Evolutionary conservation across 2,797 vertebrate species (phyloP).

Genomic region (Hylomyscus alleni): DNA sequence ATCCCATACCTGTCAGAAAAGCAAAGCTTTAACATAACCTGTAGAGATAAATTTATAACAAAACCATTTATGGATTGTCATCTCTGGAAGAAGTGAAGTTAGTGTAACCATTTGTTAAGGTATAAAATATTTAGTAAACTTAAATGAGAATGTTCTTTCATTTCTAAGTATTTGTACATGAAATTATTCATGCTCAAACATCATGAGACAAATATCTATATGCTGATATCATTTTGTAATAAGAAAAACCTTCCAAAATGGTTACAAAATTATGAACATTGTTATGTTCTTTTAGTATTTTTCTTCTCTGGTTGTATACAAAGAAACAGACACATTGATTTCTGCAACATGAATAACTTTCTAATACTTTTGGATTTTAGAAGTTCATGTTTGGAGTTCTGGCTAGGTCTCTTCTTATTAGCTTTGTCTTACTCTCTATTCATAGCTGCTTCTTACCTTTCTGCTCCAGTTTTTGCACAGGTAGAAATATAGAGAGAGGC

Average conservation of each 20-base stretch:
- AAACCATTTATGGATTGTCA: neutral
- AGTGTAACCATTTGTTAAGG: neutral
- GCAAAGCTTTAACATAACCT: neutral
- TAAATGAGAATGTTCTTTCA: slow-evolving; percentile 18
- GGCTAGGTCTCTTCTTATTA: neutral
- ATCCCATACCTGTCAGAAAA: neutral
- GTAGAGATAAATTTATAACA: neutral
- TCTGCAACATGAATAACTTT: neutral
- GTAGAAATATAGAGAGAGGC: neutral
- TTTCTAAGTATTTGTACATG: slow-evolving; percentile 1
- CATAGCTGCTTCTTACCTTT: neutral
- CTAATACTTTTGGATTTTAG: neutral
- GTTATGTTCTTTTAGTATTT: neutral
- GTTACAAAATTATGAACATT: neutral
- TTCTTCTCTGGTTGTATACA: neutral
- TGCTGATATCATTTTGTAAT: neutral
- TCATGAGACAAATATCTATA: neutral
- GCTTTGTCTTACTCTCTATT: neutral
- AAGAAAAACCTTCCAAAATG: neutral
- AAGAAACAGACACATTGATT: neutral
- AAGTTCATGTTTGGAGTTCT: neutral
- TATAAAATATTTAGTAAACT: slow-evolving; percentile 50
- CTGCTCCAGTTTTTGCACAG: too few species aligned
- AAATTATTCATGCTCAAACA: neutral
- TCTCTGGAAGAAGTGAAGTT: neutral